These are phyloP conservation scores for Oryctes rhinoceros DNA, from an alignment of 1,140 invertebrate genomes.

Conservation along the genomic window DNA sequence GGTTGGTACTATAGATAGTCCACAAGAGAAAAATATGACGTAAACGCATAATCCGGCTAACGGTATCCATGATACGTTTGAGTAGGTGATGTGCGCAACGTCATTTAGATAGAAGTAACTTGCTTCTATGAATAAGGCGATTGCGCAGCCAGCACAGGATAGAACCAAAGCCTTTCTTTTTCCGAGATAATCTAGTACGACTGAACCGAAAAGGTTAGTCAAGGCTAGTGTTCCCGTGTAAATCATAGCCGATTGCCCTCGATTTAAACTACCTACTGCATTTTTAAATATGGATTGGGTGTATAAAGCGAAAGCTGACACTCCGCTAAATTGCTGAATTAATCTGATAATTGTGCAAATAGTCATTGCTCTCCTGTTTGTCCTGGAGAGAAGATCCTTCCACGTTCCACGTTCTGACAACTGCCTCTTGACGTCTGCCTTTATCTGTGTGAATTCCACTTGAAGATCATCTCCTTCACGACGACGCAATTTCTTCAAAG, in stretches of 20 bases:
- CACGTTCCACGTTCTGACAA: conserved; percentile 48
- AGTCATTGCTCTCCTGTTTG: conserved; percentile 61
- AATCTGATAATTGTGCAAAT: neutral
- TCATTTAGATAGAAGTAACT: conserved; percentile 44
- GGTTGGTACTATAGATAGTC: conserved; percentile 45
- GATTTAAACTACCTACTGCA: conserved; percentile 66
- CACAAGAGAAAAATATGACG: conserved; percentile 44
- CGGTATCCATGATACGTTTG: conserved; percentile 2
- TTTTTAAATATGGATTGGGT: conserved; percentile 39
- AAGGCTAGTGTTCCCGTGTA: neutral
- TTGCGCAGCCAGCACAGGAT: neutral
- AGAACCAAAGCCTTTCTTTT: neutral
- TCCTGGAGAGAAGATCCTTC: conserved; percentile 55
- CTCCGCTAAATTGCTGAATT: conserved; percentile 46
- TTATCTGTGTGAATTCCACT: conserved; percentile 45
- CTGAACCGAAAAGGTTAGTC: neutral
- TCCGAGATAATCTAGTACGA: conserved; percentile 5
- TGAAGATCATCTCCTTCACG: conserved; percentile 54
- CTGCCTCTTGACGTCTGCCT: conserved; percentile 47
- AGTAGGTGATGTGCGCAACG: conserved; percentile 41
- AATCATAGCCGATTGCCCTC: conserved; percentile 66
- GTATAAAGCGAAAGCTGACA: conserved; percentile 44
- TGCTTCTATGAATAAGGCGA: neutral
- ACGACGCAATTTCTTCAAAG: conserved; percentile 21
- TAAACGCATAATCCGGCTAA: conserved; percentile 44